Percentiles rank a stretch among this genome's conserved stretches.
Evolutionary conservation across 2,797 vertebrate species (phyloP).

Genomic region (Natrix natrix): DNA sequence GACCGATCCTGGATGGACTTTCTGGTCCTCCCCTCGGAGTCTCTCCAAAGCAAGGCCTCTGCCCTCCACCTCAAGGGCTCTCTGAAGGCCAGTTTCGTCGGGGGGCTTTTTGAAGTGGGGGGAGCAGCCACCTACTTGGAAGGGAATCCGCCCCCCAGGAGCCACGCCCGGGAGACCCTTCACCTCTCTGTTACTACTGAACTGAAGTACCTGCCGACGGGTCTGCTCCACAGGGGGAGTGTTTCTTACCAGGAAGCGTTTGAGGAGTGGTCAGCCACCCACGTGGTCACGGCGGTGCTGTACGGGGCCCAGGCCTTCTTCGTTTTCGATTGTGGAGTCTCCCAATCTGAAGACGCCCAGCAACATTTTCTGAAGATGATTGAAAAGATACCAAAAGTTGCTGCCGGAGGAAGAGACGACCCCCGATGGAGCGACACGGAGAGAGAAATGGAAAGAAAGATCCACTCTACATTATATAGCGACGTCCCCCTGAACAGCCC

Average conservation of each 20-base stretch:
- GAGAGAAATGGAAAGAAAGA: not conserved
- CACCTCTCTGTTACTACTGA: slow-evolving; percentile 39
- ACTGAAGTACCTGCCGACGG: not conserved
- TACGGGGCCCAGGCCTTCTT: slow-evolving; percentile 47
- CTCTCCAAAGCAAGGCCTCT: slow-evolving; percentile 31
- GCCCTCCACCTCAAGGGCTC: slow-evolving; percentile 42
- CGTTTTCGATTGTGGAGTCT: slow-evolving; percentile 26
- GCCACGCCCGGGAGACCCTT: slow-evolving; percentile 47
- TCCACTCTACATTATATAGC: not conserved
- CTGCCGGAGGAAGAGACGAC: not conserved
- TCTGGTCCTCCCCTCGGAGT: slow-evolving; percentile 42
- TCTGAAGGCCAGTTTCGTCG: slow-evolving; percentile 45
- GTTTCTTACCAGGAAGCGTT: slow-evolving; percentile 9
- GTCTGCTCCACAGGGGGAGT: rapidly evolving
- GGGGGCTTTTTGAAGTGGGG: slow-evolving; percentile 47
- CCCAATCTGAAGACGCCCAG: not conserved
- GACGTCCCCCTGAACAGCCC: not conserved
- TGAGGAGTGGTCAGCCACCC: slow-evolving; percentile 37
- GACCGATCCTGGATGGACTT: slow-evolving; percentile 18
- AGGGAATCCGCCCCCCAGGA: slow-evolving; percentile 37
- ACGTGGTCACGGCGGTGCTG: slow-evolving; percentile 43
- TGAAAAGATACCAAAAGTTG: not conserved
- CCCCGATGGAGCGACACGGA: not conserved
- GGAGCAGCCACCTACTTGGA: slow-evolving; percentile 49
- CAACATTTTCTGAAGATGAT: slow-evolving; percentile 7